Base-by-base conservation (phyloP, 2,888 invertebrate genomes). In the Neuroscelio doddi region DNA sequence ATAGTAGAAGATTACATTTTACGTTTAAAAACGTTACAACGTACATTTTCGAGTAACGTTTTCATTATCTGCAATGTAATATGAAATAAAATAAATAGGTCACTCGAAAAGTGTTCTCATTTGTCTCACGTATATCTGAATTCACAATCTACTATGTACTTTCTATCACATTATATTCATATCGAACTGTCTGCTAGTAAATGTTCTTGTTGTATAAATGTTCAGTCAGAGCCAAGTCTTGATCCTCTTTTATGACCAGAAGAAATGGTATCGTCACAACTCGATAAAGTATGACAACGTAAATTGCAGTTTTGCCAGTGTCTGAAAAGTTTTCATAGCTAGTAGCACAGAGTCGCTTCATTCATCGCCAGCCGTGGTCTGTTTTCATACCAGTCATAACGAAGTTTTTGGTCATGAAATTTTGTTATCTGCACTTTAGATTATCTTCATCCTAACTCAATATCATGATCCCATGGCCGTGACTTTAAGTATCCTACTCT, bases 321-420 rank as follows among this genome's bases (percentile, higher is more conserved):
- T 80, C 80, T 78, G 76, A 74, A 74, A 81, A 81, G 80, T 81
- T 81, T 81, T 80, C 80, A 79, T 77, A 76, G 75, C 66, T 65
- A 67, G 70, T 59, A 49, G 64, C 42, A 53, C 50, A 42, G 47
- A 52, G 64, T 66, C 57, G 55, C 61, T 51, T 56, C 57, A 65
- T 65, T 68, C 62, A 65, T 47, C 68, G 63, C 52, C 38, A 53
- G 55, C 53, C 53, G 57, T 64, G 58, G 64, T 64, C 65, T 62
- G 71, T 80, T 80, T 79, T 81, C 81, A 80, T 63, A 58, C 63
- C 62, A 56, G 59, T 59, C 67, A 59, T 82, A 80, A 81, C 77
- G 72, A 81, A 81, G 76, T 82, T 82, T 79, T 77, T 75, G 80
- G 78, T 81, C 82, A 81, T 83, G 79, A 82, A 82, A 82, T 83